A percentile compares a stretch with the other conserved stretches of the same genome.
These are phyloP conservation scores for Drosophila yakuba DNA, from an alignment of 1,140 invertebrate species.

Conservation along the genomic window DNA sequence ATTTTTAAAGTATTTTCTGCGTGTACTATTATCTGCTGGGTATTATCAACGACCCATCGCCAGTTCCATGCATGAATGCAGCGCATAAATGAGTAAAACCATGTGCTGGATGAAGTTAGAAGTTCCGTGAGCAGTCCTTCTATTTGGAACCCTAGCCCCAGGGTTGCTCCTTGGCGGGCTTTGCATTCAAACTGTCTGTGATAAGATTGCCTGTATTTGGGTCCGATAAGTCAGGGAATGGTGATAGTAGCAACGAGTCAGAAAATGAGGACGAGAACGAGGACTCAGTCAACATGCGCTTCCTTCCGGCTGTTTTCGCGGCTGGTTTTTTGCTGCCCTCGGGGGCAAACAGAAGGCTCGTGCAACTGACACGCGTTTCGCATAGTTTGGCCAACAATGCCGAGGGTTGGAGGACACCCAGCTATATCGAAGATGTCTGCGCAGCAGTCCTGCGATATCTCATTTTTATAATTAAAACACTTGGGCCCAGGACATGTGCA, in stretches of 20 bases:
- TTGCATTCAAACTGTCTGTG: conserved; percentile 58
- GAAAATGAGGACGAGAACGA: conserved; percentile 17
- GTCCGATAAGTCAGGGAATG: conserved; percentile 39
- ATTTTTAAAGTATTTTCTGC: too few species aligned
- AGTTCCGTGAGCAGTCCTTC: not conserved
- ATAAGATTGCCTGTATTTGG: conserved; percentile 42
- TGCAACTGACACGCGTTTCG: conserved; percentile 45
- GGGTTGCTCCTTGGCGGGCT: conserved; percentile 3
- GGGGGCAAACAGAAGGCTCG: conserved; percentile 42
- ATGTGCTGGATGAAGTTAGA: conserved; percentile 26
- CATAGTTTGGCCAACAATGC: conserved; percentile 39
- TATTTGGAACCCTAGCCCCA: too few species aligned
- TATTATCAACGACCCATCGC: conserved; percentile 18
- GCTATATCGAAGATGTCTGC: conserved; percentile 47
- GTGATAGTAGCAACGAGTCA: conserved; percentile 35
- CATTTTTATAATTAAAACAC: conserved; percentile 67
- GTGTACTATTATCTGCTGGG: conserved; percentile 23
- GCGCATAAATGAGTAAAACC: conserved; percentile 46
- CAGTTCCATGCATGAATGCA: conserved; percentile 39
- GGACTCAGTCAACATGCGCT: conserved; percentile 47
- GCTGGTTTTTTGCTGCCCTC: conserved; percentile 7
- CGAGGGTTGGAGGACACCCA: conserved; percentile 24
- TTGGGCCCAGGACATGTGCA: conserved; percentile 52
- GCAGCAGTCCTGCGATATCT: conserved; percentile 46
- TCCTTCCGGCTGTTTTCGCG: conserved; percentile 32